Conservation (phyloP, 2,113 vertebrate genomes). For the Gobiocypris rarus region DNA sequence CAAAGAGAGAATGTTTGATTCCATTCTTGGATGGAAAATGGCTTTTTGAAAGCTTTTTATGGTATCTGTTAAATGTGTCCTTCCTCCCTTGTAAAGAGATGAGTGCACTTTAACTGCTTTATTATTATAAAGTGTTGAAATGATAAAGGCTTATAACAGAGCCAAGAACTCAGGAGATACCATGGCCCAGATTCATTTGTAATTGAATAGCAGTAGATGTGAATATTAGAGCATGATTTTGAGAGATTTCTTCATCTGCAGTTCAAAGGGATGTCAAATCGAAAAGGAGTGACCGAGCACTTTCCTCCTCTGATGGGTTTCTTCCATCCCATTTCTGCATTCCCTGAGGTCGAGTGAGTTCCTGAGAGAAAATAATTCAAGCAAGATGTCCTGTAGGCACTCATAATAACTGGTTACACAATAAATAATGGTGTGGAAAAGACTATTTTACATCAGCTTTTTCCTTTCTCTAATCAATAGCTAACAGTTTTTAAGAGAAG, state of each 20-base stretch:
- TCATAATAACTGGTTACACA: slow-evolving; percentile 45
- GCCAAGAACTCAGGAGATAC: neutral
- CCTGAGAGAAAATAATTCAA: slow-evolving; percentile 64
- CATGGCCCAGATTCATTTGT: slow-evolving; percentile 41
- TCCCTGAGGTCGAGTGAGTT: slow-evolving; percentile 47
- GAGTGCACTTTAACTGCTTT: slow-evolving; percentile 9
- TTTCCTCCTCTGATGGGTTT: slow-evolving; percentile 55
- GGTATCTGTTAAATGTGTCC: neutral
- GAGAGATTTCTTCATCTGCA: slow-evolving; percentile 39
- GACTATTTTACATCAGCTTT: neutral
- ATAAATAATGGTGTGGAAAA: neutral
- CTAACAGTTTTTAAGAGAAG: neutral
- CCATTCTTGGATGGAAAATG: neutral
- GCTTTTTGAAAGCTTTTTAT: neutral
- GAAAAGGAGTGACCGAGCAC: slow-evolving; percentile 47
- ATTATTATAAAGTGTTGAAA: slow-evolving; percentile 10
- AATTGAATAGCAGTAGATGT: slow-evolving; percentile 39
- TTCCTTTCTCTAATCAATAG: neutral
- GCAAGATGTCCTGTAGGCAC: slow-evolving; percentile 37
- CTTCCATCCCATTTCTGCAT: slow-evolving; percentile 53
- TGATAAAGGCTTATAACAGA: neutral
- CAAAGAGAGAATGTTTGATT: neutral
- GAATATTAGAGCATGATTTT: slow-evolving; percentile 39
- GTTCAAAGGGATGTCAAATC: slow-evolving; percentile 61
- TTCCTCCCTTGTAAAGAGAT: neutral